Evolutionary conservation across 2,113 vertebrate species (phyloP).

Genomic region (Tympanuchus pallidicinctus): DNA sequence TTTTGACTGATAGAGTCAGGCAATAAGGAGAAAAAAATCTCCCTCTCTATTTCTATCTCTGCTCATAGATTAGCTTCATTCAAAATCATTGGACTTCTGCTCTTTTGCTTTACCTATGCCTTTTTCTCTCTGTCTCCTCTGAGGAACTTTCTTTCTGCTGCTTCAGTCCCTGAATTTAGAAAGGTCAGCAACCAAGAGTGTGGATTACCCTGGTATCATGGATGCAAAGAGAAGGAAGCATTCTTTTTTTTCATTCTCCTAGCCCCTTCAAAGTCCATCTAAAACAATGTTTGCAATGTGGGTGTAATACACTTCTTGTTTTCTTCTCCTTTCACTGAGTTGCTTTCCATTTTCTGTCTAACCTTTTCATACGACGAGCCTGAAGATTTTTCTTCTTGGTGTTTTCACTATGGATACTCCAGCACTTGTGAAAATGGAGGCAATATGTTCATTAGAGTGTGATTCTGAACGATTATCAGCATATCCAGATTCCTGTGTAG

Average conservation of each 20-base stretch:
- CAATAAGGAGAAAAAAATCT: neutral
- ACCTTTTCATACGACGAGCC: neutral
- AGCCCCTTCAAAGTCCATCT: neutral
- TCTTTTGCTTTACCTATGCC: neutral
- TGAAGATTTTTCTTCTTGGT: neutral
- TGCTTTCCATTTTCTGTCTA: neutral
- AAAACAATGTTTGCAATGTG: neutral
- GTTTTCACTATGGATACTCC: neutral
- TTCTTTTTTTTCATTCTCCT: neutral
- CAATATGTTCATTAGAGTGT: neutral
- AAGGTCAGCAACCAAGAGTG: neutral
- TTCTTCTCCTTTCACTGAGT: neutral
- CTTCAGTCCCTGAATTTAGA: neutral
- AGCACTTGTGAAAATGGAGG: neutral
- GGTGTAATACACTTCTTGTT: neutral
- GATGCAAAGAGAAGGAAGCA: neutral
- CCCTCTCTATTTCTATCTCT: neutral
- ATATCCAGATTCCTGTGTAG: neutral
- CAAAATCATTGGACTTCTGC: neutral
- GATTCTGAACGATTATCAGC: neutral
- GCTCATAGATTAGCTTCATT: neutral
- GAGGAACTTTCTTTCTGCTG: neutral
- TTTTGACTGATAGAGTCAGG: neutral
- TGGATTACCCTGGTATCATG: neutral
- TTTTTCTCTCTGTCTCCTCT: neutral